Percentiles rank a stretch among this genome's conserved stretches.
Evolutionary conservation across 2,888 invertebrate species (phyloP).

Genomic region (Drosophila macrospina): DNA sequence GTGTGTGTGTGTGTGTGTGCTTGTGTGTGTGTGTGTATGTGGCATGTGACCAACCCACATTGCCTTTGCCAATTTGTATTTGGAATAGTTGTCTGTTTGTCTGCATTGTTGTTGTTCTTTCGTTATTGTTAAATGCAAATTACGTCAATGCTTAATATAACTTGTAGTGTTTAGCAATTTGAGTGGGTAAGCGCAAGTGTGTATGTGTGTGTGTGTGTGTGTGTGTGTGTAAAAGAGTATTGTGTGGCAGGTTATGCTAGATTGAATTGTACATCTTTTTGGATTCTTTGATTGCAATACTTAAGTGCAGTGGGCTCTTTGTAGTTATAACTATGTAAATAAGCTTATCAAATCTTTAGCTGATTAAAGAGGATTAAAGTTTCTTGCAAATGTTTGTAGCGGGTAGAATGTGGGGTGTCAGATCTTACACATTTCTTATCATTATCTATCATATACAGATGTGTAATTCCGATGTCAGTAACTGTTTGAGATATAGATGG

Average conservation of each 20-base stretch:
- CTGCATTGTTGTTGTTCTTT: constrained; percentile 23
- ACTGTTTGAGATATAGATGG: no score
- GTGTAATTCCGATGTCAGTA: no score
- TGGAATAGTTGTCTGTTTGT: constrained; percentile 23
- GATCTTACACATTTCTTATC: no score
- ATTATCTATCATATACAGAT: no score
- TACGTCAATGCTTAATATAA: constrained; percentile 11
- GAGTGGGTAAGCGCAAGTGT: background rate
- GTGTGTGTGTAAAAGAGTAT: background rate
- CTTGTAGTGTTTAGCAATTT: constrained; percentile 7
- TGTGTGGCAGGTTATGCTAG: background rate
- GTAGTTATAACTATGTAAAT: no score
- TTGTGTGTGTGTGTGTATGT: constrained; percentile 25
- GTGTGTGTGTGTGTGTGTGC: constrained; percentile 14
- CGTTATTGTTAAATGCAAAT: constrained; percentile 52
- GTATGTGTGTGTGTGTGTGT: background rate
- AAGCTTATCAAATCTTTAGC: no score
- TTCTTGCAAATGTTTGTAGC: no score
- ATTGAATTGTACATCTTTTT: background rate
- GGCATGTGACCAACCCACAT: constrained; percentile 55
- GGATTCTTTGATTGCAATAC: no score
- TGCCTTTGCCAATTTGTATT: constrained; percentile 51
- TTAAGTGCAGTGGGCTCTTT: no score
- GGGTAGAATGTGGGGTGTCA: no score
- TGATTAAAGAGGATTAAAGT: no score